Percentiles rank a stretch among this genome's conserved stretches.
Evolutionary conservation across 2,113 vertebrate genomes (phyloP).

Genomic region (Lucifuga dentata): DNA sequence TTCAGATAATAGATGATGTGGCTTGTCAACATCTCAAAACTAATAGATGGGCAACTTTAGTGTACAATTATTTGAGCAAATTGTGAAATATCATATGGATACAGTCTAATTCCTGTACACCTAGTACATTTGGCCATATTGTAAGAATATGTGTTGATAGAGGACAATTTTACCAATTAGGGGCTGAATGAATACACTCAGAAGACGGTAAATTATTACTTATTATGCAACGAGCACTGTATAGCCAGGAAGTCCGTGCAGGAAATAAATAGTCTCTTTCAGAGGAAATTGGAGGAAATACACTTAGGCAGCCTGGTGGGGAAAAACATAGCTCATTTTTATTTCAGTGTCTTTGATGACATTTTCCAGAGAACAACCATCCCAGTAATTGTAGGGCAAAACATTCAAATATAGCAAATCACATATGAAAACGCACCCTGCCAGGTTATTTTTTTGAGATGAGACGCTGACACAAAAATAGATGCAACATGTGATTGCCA

Average conservation of each 20-base stretch:
- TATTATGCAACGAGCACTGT: neutral
- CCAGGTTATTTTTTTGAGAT: neutral
- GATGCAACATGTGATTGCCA: too few species aligned
- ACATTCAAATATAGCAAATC: neutral
- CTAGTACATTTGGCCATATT: neutral
- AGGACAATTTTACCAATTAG: neutral
- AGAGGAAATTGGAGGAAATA: slow-evolving; percentile 41
- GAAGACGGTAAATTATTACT: neutral
- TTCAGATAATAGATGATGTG: slow-evolving; percentile 4
- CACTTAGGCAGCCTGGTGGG: slow-evolving; percentile 7
- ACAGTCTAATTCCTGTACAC: neutral
- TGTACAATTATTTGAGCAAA: neutral
- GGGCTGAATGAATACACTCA: neutral
- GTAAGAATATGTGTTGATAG: neutral
- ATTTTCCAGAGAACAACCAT: slow-evolving; percentile 6
- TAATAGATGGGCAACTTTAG: neutral
- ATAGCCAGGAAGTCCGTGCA: slow-evolving; percentile 43
- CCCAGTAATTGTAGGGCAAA: too few species aligned
- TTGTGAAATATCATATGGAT: neutral
- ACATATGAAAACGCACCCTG: neutral
- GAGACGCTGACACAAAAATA: too few species aligned
- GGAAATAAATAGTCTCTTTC: slow-evolving; percentile 60
- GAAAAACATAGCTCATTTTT: slow-evolving; percentile 19
- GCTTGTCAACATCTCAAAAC: neutral
- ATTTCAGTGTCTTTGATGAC: slow-evolving; percentile 1